phyloP scores from a whole-genome alignment of 2,113 vertebrate genomes.

The Oreocharis arfaki region DNA sequence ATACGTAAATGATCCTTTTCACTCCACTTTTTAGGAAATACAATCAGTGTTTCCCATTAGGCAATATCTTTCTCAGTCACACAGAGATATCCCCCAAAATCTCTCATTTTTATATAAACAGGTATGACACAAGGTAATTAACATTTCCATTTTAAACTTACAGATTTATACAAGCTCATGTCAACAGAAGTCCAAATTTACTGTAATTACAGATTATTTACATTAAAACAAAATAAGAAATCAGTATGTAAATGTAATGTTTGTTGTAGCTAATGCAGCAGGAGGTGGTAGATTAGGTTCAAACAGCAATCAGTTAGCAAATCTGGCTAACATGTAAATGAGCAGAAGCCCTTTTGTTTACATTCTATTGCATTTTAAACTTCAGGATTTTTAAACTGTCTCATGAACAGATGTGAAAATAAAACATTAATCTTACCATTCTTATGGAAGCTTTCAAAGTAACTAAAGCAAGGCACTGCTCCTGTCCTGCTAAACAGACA shows the following conservation, averaged over 20 bases:
- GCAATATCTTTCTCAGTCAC: not conserved
- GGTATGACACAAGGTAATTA: constrained; percentile 89
- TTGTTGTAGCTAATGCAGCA: constrained; percentile 99
- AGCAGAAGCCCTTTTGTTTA: constrained; percentile 74
- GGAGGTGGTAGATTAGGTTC: constrained; percentile 82
- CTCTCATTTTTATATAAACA: constrained; percentile 79
- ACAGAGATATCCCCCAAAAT: constrained; percentile 20
- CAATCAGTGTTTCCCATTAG: not conserved
- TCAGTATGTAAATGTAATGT: constrained; percentile 99
- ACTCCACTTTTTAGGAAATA: not conserved
- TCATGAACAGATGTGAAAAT: constrained; percentile 71
- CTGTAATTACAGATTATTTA: constrained; percentile 99
- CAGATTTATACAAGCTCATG: constrained; percentile 95
- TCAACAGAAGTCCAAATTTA: constrained; percentile 99
- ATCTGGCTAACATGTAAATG: constrained; percentile 81
- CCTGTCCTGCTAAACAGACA: constrained; percentile 70
- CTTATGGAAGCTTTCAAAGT: constrained; percentile 59
- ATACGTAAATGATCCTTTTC: not conserved
- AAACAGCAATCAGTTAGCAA: constrained; percentile 80
- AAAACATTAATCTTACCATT: constrained; percentile 73
- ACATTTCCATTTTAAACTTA: constrained; percentile 94
- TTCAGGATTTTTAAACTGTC: constrained; percentile 76
- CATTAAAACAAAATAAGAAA: constrained; percentile 99
- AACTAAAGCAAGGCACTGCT: constrained; percentile 67
- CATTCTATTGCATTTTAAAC: constrained; percentile 75